Evolutionary conservation across 2,888 invertebrate species (phyloP).

Genomic region (Hylaea fasciaria): DNA sequence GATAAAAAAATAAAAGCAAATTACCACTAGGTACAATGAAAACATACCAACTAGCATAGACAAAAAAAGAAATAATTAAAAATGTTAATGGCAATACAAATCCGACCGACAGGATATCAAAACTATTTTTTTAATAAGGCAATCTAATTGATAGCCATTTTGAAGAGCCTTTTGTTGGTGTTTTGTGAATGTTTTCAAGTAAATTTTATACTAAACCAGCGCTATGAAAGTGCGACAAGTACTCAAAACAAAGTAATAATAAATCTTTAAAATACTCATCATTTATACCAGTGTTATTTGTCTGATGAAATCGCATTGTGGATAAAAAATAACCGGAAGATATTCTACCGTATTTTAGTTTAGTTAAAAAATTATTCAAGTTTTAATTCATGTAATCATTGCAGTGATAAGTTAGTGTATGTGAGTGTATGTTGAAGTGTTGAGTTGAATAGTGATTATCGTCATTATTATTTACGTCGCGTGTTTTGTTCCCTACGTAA

Average conservation of each 20-base stretch:
- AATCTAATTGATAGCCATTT: constrained; percentile 84
- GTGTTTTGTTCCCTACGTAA: constrained; percentile 82
- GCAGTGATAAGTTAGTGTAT: constrained; percentile 23
- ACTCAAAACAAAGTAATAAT: constrained; percentile 47
- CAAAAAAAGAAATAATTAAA: constrained; percentile 53
- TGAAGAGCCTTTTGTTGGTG: constrained; percentile 85
- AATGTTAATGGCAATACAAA: constrained; percentile 78
- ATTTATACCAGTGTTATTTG: constrained; percentile 61
- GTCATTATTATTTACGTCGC: constrained; percentile 74
- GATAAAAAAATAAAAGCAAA: constrained; percentile 58
- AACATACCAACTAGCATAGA: constrained; percentile 54
- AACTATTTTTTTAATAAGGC: constrained; percentile 79
- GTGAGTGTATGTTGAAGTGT: constrained; percentile 40
- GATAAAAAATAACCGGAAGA: constrained; percentile 79
- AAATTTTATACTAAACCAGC: constrained; percentile 70
- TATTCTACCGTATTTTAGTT: constrained; percentile 65
- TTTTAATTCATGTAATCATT: constrained; percentile 23
- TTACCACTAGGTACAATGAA: constrained; percentile 33
- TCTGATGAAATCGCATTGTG: constrained; percentile 72
- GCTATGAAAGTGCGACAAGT: constrained; percentile 53
- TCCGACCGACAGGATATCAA: constrained; percentile 78
- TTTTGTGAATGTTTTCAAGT: constrained; percentile 85
- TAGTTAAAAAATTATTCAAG: constrained; percentile 53
- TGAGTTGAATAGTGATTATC: constrained; percentile 45
- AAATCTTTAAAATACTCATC: constrained; percentile 50